phyloP scores from a whole-genome alignment of 1,140 invertebrate genomes.

The Drosophila sp. region DNA sequence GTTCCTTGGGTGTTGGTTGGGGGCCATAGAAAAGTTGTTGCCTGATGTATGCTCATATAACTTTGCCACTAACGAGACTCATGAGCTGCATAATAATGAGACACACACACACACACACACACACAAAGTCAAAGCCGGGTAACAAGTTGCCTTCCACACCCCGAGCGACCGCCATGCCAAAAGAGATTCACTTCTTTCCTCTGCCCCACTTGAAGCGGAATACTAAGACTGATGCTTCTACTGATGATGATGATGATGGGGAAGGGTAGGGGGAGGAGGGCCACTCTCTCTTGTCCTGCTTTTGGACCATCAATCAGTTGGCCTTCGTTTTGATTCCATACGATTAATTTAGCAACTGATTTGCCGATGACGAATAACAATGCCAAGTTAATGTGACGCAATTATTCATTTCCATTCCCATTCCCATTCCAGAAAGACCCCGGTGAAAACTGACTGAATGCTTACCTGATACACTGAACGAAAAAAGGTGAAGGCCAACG shows the following conservation, averaged over 20 bases:
- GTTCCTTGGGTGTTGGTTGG: conserved; percentile 60
- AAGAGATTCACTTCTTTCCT: not conserved
- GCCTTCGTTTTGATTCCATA: conserved; percentile 64
- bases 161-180: not conserved
- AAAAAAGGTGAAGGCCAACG: not conserved
- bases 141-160: not conserved
- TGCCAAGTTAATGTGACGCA: conserved; percentile 71
- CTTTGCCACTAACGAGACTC: conserved; percentile 79
- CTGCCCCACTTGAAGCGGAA: not conserved
- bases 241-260: not conserved
- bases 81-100: conserved; percentile 79
- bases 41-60: conserved; percentile 80
- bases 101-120: conserved; percentile 4
- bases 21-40: conserved; percentile 58
- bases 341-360: conserved; percentile 77
- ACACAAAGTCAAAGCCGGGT: conserved; percentile 24
- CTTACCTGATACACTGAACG: not conserved
- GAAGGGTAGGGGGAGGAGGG: not conserved
- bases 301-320: conserved; percentile 60
- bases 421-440: not conserved
- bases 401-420: conserved; percentile 63
- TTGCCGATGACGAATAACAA: conserved; percentile 74
- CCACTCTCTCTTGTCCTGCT: not conserved
- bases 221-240: conserved; percentile 4
- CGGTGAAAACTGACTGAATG: not conserved